Percentiles rank a stretch among this genome's conserved stretches.
Conservation (phyloP, 2,888 invertebrate species). For the Phragmatobia fuliginosa region DNA sequence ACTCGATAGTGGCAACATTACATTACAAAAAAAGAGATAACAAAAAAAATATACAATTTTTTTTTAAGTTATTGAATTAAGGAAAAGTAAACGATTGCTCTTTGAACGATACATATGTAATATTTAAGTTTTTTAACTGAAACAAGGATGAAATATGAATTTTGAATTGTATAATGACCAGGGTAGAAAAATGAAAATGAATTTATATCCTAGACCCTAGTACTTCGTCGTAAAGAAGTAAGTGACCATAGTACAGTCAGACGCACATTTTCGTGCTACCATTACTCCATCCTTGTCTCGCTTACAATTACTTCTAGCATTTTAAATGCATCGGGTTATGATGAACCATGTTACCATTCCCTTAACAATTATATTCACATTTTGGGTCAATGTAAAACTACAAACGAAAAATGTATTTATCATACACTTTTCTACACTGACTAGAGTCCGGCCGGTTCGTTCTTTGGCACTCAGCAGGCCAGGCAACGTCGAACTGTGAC, state of each 20-base stretch:
- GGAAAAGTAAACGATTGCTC: slow-evolving; percentile 14
- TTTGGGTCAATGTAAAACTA: slow-evolving; percentile 7
- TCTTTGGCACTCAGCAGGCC: slow-evolving; percentile 33
- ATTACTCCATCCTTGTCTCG: slow-evolving; percentile 15
- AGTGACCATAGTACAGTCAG: not conserved
- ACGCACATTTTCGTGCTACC: not conserved
- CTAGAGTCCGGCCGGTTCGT: slow-evolving; percentile 45
- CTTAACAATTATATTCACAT: slow-evolving; percentile 25
- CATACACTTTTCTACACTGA: slow-evolving; percentile 25
- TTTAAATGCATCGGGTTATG: slow-evolving; percentile 13
- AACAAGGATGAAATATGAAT: slow-evolving; percentile 37
- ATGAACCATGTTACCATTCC: slow-evolving; percentile 23
- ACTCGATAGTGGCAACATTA: not conserved
- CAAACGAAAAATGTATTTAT: slow-evolving; percentile 14
- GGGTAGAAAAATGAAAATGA: not conserved
- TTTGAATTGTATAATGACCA: not conserved
- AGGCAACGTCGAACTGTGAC: slow-evolving; percentile 5
- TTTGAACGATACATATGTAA: slow-evolving; percentile 24
- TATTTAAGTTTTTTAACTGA: slow-evolving; percentile 13
- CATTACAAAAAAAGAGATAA: slow-evolving; percentile 9
- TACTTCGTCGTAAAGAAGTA: no score
- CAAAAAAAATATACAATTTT: slow-evolving; percentile 21
- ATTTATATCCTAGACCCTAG: no score
- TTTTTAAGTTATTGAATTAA: slow-evolving; percentile 11
- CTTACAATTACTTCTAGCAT: not conserved